Evolutionary conservation across 2,797 vertebrate genomes (phyloP).

Genomic region (Tympanoctomys barrerae): DNA sequence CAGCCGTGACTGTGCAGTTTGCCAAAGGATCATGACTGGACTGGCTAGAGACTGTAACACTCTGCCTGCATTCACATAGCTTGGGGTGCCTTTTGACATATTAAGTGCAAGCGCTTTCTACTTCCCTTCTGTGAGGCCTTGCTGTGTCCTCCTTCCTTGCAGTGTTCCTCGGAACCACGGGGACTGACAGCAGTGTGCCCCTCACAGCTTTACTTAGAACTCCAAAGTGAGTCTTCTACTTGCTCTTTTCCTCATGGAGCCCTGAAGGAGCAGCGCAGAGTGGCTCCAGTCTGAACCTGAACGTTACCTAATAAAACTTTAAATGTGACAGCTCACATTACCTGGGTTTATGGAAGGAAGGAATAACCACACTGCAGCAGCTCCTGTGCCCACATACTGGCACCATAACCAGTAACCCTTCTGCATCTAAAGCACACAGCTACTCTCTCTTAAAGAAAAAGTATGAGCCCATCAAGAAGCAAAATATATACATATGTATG

Average conservation of each 20-base stretch:
- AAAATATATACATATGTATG: neutral
- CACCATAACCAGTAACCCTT: neutral
- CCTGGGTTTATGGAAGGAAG: slow-evolving; percentile 56
- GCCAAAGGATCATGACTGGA: slow-evolving; percentile 72
- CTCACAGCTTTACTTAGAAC: neutral
- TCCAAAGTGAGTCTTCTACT: neutral
- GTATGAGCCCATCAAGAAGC: neutral
- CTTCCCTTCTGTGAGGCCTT: slow-evolving; percentile 49
- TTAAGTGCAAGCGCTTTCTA: slow-evolving; percentile 33
- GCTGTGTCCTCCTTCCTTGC: neutral
- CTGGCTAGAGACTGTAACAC: slow-evolving; percentile 62
- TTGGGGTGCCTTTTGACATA: slow-evolving; percentile 55
- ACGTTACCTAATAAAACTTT: slow-evolving; percentile 62
- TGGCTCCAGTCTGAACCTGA: slow-evolving; percentile 65
- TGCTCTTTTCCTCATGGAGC: slow-evolving; percentile 28
- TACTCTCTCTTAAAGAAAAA: neutral
- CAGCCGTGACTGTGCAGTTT: slow-evolving; percentile 73
- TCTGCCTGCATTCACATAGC: slow-evolving; percentile 36
- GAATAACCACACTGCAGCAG: neutral
- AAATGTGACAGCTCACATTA: slow-evolving; percentile 63
- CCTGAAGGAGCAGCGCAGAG: slow-evolving; percentile 46
- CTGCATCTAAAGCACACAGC: neutral
- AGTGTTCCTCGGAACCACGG: slow-evolving; percentile 26
- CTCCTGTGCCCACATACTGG: slow-evolving; percentile 44
- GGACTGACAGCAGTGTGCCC: neutral